Evolutionary conservation across 2,888 invertebrate species (phyloP).

Genomic region (Napeogenes sylphis): DNA sequence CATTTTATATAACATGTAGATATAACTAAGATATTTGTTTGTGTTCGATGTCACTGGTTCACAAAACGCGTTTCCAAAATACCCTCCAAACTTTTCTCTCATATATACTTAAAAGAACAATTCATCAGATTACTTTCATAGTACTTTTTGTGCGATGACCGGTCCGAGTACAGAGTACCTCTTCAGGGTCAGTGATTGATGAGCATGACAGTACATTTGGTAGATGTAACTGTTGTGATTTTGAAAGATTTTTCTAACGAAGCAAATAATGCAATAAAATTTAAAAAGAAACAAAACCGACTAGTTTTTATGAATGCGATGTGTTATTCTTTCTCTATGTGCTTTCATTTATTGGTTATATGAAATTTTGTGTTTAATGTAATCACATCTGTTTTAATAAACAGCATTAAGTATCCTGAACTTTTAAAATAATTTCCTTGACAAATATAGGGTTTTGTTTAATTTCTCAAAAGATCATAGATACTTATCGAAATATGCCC

Average conservation of each 20-base stretch:
- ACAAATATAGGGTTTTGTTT: too few relatives aligned
- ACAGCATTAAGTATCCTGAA: too few relatives aligned
- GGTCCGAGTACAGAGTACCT: slow-evolving; percentile 13
- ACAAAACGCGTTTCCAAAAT: too few relatives aligned
- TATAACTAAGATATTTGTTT: background rate
- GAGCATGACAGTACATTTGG: slow-evolving; percentile 23
- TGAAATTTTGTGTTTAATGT: too few relatives aligned
- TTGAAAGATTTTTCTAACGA: background rate
- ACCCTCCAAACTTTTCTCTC: background rate
- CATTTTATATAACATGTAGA: too few relatives aligned
- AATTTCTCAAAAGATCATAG: too few relatives aligned
- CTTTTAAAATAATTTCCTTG: too few relatives aligned
- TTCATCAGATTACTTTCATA: slow-evolving; percentile 12
- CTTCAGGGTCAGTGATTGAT: slow-evolving; percentile 28
- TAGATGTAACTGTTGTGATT: background rate
- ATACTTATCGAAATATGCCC: too few relatives aligned
- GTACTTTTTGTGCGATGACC: slow-evolving; percentile 22
- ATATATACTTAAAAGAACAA: background rate
- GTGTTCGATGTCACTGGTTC: too few relatives aligned
- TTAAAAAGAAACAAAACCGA: background rate
- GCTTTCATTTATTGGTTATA: too few relatives aligned
- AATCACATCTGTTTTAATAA: too few relatives aligned
- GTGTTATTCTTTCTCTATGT: too few relatives aligned
- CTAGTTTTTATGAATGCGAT: background rate
- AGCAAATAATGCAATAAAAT: background rate